phyloP scores from a whole-genome alignment of 2,113 vertebrate species.

The Poeciliopsis turrubarensis region DNA sequence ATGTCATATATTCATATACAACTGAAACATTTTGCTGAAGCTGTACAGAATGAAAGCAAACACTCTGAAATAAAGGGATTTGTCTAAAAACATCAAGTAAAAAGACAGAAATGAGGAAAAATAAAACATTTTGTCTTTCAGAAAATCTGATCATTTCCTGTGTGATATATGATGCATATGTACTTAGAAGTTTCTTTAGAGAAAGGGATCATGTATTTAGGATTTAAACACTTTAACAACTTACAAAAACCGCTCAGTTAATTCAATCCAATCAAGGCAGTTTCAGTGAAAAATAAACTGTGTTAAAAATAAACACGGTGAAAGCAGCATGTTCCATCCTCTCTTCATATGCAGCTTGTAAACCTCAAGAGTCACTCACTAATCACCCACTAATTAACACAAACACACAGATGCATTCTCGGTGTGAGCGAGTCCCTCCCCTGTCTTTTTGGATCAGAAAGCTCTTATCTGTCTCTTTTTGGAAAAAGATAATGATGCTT shows the following conservation, averaged over 20 bases:
- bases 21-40: too few relatives aligned
- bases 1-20: neutral
- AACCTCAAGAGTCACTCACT: constrained; percentile 14
- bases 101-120: too few relatives aligned
- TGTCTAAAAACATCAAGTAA: too few relatives aligned
- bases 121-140: too few relatives aligned
- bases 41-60: too few relatives aligned
- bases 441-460: constrained; percentile 43
- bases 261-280: neutral
- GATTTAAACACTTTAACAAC: too few relatives aligned
- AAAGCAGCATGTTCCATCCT: constrained; percentile 9
- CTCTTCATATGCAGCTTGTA: constrained; percentile 10
- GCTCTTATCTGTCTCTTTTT: constrained; percentile 48
- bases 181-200: too few relatives aligned
- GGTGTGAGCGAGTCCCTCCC: constrained; percentile 7
- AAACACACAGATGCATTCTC: constrained; percentile 13
- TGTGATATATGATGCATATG: too few relatives aligned
- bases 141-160: too few relatives aligned
- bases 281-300: neutral
- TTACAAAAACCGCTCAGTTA: too few relatives aligned
- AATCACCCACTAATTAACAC: neutral
- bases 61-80: too few relatives aligned
- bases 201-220: too few relatives aligned
- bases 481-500: constrained; percentile 63
- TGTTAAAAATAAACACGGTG: constrained; percentile 1